Evolutionary conservation across 2,888 invertebrate genomes (phyloP), one percentile per base, ranked within the genome.

Genomic region (Sinhomidia bicolor): DNA sequence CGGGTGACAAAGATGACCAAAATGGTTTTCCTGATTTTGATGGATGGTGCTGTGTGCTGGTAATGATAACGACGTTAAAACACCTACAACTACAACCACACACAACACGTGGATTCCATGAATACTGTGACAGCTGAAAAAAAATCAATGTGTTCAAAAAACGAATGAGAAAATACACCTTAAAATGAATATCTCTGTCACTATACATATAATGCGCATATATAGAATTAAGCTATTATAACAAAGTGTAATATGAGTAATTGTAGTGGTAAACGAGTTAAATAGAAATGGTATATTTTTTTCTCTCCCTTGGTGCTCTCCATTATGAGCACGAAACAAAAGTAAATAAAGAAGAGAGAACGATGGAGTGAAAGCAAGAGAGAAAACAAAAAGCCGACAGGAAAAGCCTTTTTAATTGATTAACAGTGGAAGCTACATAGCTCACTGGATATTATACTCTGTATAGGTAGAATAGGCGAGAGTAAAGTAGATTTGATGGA

Each of bases 381-480:
- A 76, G 71, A 71, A 29, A 76, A 76, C 76, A 76, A 76, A 76
- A 76, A 29, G 79, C 57, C 57, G 57, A 79, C 79, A 79, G 79
- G 57, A 57, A 57, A 79, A 79, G 17, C 57, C 57, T 79, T 57
- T 79, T 79, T 79, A 79, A 79, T 79, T 79, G 79, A 79, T 79
- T 79, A 79, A 57, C 57, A 36, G 54, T 54, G 9, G 76, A 51
- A 76, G 51, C 14, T n/a, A n/a, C n/a, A n/a, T 76, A 2, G 14
- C 71, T 41, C 20, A 20, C 17, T 41, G 41, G 41, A 20, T 17
- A 3, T 32, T 29, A 2, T 32, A 32, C 10, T 68, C 29, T 32
- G n/a, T 0, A 32, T 14, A 65, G 6, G n/a, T n/a, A n/a, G n/a
- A n/a, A n/a, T n/a, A n/a, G n/a, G n/a, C n/a, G 0, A 32, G 62